Conservation (phyloP, 2,113 vertebrate genomes). For the Diadophis punctatus region DNA sequence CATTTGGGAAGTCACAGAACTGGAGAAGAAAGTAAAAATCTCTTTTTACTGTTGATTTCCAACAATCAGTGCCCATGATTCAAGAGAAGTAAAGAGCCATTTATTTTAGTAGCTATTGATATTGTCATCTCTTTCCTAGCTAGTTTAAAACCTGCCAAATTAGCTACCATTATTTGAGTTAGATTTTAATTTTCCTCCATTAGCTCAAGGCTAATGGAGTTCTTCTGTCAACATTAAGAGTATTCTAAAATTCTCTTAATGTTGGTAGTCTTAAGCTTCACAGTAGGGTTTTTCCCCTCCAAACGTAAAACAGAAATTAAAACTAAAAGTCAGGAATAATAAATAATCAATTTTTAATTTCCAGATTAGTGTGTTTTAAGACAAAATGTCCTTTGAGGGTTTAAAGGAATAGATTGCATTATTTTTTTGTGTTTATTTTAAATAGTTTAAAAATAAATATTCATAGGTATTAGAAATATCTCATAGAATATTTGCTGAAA, state of each 20-base stretch:
- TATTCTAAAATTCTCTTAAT: not conserved
- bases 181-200: not conserved
- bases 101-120: not conserved
- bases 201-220: not conserved
- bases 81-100: not conserved
- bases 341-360: not conserved
- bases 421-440: constrained; percentile 14
- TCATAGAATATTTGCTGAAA: not conserved
- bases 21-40: not conserved
- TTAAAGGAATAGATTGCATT: constrained; percentile 14
- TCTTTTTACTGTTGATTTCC: not conserved
- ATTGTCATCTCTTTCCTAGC: not conserved
- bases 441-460: constrained; percentile 22
- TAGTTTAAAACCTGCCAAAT: not conserved
- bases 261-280: constrained; percentile 13
- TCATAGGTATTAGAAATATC: not conserved
- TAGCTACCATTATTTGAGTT: not conserved
- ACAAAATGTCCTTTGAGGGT: not conserved
- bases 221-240: not conserved
- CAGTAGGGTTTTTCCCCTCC: constrained; percentile 6
- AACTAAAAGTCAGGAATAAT: constrained; percentile 27
- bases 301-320: constrained; percentile 23
- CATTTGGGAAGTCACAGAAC: not conserved
- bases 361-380: constrained; percentile 16
- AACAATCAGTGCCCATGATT: not conserved